phyloP scores from a whole-genome alignment of 1,140 invertebrate genomes.

The Ceratosolen solmsi region DNA sequence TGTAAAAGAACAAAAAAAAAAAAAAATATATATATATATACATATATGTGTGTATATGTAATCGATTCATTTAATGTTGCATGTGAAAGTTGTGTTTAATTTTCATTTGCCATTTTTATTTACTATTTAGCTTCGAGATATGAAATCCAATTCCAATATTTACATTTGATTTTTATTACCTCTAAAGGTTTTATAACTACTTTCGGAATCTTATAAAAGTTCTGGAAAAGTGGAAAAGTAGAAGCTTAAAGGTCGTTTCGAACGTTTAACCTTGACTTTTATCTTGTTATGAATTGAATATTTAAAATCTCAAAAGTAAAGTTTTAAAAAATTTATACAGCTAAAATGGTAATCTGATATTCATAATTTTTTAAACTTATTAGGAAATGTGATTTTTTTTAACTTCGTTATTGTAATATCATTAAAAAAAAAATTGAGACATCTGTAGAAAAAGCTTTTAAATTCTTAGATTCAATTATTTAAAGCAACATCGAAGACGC shows the following conservation, averaged over 20 bases:
- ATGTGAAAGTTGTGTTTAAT: neutral
- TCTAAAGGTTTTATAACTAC: slow-evolving; percentile 17
- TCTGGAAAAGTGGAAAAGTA: slow-evolving; percentile 27
- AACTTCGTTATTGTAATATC: too few species aligned
- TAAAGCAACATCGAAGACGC: too few species aligned
- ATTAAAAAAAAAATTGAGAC: too few species aligned
- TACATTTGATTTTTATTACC: slow-evolving; percentile 30
- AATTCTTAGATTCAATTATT: too few species aligned
- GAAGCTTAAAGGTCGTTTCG: slow-evolving; percentile 21
- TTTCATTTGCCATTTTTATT: slow-evolving; percentile 13
- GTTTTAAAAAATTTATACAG: neutral
- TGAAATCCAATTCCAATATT: slow-evolving; percentile 19
- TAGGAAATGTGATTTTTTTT: neutral
- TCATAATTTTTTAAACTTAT: neutral
- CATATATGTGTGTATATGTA: too few species aligned
- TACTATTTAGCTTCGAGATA: slow-evolving; percentile 58
- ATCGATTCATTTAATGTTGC: too few species aligned
- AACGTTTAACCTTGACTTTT: slow-evolving; percentile 38
- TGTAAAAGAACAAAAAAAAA: too few species aligned
- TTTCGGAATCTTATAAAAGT: slow-evolving; percentile 25
- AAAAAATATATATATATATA: too few species aligned
- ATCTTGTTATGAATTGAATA: slow-evolving; percentile 29
- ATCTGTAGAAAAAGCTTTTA: too few species aligned
- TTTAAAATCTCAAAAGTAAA: slow-evolving; percentile 3
- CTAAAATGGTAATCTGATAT: neutral